Percentiles rank a stretch among this genome's conserved stretches.
Evolutionary conservation across 2,888 invertebrate species (phyloP).

Genomic region (Junonia oenone): DNA sequence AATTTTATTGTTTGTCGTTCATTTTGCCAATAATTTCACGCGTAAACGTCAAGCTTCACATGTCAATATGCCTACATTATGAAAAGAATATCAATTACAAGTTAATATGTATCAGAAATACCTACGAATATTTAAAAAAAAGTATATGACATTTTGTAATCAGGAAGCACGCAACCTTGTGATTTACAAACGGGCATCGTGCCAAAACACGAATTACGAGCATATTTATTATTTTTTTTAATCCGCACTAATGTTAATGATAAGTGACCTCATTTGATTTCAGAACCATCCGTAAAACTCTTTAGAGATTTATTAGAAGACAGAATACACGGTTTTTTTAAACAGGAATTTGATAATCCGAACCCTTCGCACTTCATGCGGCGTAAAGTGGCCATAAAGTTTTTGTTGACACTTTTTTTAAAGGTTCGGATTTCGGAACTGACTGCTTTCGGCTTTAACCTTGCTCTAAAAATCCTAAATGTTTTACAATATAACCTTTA

Average conservation of each 20-base stretch:
- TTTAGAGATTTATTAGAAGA: too few relatives aligned
- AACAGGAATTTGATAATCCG: background rate
- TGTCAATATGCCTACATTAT: too few relatives aligned
- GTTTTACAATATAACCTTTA: background rate
- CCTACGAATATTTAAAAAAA: background rate
- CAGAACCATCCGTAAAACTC: too few relatives aligned
- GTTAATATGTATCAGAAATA: too few relatives aligned
- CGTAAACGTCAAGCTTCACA: too few relatives aligned
- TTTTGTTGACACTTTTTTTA: background rate
- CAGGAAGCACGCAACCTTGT: constrained; percentile 11
- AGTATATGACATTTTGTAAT: constrained; percentile 4
- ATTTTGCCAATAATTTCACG: too few relatives aligned
- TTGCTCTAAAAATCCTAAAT: constrained; percentile 4
- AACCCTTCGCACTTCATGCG: background rate
- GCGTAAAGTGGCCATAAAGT: background rate
- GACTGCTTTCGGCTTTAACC: constrained; percentile 7
- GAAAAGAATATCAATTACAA: too few relatives aligned
- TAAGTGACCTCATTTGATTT: background rate
- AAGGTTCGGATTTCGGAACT: constrained; percentile 1
- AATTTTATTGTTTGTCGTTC: too few relatives aligned
- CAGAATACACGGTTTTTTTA: too few relatives aligned
- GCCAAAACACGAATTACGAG: constrained; percentile 16
- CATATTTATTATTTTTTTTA: constrained; percentile 8
- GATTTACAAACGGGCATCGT: constrained; percentile 22
- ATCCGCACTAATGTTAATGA: background rate